These are phyloP conservation scores for Chrysomela aeneicollis DNA, from an alignment of 2,888 invertebrate species.

Conservation along the genomic window DNA sequence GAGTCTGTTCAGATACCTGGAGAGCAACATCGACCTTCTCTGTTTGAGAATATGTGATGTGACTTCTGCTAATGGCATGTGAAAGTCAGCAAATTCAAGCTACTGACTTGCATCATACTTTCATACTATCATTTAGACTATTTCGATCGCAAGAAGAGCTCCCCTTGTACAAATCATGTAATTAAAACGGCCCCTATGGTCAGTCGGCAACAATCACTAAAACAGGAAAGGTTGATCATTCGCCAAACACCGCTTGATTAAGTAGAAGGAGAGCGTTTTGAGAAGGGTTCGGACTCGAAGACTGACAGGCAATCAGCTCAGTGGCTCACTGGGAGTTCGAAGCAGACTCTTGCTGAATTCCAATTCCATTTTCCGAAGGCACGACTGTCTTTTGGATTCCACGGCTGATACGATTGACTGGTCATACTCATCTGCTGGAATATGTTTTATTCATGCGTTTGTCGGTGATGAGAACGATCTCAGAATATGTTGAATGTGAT, in stretches of 20 bases:
- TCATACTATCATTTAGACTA: too few relatives aligned
- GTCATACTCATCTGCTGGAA: conserved; percentile 37
- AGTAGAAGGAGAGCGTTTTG: conserved; percentile 55
- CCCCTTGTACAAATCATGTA: neutral
- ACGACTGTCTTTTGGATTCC: conserved; percentile 31
- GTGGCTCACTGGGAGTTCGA: conserved; percentile 59
- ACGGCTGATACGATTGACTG: conserved; percentile 38
- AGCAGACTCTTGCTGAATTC: conserved; percentile 60
- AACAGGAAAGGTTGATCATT: conserved; percentile 46
- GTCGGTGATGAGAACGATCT: conserved; percentile 16
- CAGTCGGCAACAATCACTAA: conserved; percentile 34
- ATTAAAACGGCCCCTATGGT: conserved; percentile 10
- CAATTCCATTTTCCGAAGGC: conserved; percentile 51
- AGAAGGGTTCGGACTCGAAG: conserved; percentile 58
- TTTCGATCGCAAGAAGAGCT: too few relatives aligned
- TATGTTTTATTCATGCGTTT: conserved; percentile 43
- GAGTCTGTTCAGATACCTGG: too few relatives aligned
- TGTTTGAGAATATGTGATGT: too few relatives aligned
- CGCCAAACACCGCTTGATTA: conserved; percentile 54
- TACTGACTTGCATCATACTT: too few relatives aligned
- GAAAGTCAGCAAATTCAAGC: too few relatives aligned
- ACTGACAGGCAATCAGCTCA: conserved; percentile 63
- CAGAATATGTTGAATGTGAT: neutral
- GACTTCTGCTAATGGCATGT: too few relatives aligned
- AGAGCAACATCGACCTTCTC: too few relatives aligned